These are phyloP conservation scores for Syngnathus rostellatus DNA, from an alignment of 2,797 vertebrate genomes.

Conservation along the genomic window DNA sequence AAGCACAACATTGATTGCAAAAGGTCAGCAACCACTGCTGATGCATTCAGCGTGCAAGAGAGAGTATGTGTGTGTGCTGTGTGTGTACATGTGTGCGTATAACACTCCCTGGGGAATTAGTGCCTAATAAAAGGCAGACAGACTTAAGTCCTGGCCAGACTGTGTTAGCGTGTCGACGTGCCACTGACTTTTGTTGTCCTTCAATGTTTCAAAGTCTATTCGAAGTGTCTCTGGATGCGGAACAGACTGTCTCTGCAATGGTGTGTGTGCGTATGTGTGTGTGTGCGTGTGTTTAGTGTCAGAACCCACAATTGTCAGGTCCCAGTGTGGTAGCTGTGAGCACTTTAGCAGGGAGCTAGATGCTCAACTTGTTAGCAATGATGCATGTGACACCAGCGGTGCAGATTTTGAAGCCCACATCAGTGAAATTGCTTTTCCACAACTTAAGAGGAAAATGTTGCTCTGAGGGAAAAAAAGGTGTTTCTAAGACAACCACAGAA, in stretches of 20 bases:
- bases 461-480: conserved; percentile 24
- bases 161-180: conserved; percentile 41
- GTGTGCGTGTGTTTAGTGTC: conserved; percentile 5
- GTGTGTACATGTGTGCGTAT: conserved; percentile 17
- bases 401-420: conserved; percentile 40
- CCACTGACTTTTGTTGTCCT: conserved; percentile 38
- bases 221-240: not conserved
- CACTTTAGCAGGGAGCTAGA: conserved; percentile 37
- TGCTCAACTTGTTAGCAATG: conserved; percentile 47
- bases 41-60: conserved; percentile 27
- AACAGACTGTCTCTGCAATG: conserved; percentile 9
- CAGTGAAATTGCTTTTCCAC: conserved; percentile 46
- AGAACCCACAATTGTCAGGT: conserved; percentile 29
- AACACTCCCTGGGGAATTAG: conserved; percentile 30
- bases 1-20: conserved; percentile 74
- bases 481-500: conserved; percentile 17
- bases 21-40: conserved; percentile 62
- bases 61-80: not conserved
- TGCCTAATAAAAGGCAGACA: conserved; percentile 49
- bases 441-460: conserved; percentile 12
- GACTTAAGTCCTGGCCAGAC: conserved; percentile 30
- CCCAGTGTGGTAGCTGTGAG: conserved; percentile 43
- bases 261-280: not conserved
- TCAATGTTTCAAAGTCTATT: conserved; percentile 5
- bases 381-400: conserved; percentile 51